Evolutionary conservation across 2,113 vertebrate species (phyloP).

Genomic region (Triplophysa siluroides): DNA sequence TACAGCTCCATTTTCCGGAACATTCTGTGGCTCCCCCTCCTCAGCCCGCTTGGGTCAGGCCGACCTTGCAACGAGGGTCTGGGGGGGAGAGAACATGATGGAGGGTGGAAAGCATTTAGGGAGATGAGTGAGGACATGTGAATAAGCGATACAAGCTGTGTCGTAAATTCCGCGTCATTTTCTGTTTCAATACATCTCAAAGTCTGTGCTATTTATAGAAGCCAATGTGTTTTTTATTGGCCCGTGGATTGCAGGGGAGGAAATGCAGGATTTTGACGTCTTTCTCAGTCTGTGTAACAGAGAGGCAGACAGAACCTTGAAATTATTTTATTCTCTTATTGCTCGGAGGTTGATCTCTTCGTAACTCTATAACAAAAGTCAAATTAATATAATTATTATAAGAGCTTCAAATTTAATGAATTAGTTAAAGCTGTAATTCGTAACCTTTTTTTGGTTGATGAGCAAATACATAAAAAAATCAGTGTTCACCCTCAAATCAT

Average conservation of each 20-base stretch:
- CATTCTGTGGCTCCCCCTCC: slow-evolving; percentile 11
- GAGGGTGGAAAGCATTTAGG: background rate
- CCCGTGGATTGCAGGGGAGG: slow-evolving; percentile 42
- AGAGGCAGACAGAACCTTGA: slow-evolving; percentile 58
- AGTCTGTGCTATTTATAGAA: slow-evolving; percentile 66
- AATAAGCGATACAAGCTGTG: slow-evolving; percentile 16
- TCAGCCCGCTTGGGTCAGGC: slow-evolving; percentile 48
- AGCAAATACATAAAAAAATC: no score
- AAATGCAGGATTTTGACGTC: slow-evolving; percentile 57
- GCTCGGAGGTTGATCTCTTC: no score
- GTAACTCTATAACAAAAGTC: no score
- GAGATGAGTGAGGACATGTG: slow-evolving; percentile 4
- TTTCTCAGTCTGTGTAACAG: slow-evolving; percentile 50
- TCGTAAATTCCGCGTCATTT: slow-evolving; percentile 51
- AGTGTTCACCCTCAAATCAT: no score
- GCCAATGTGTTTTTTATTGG: slow-evolving; percentile 58
- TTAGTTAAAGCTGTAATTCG: no score
- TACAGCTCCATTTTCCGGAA: background rate
- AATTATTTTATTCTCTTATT: slow-evolving; percentile 21
- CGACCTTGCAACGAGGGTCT: slow-evolving; percentile 60
- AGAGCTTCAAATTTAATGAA: no score
- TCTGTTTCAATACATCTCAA: slow-evolving; percentile 52
- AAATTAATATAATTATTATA: no score
- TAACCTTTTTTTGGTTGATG: no score
- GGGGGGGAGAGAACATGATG: slow-evolving; percentile 32